A percentile compares a stretch with the other conserved stretches of the same genome.
phyloP scores from a whole-genome alignment of 1,140 invertebrate species.

The Himalopsyche phryganea region DNA sequence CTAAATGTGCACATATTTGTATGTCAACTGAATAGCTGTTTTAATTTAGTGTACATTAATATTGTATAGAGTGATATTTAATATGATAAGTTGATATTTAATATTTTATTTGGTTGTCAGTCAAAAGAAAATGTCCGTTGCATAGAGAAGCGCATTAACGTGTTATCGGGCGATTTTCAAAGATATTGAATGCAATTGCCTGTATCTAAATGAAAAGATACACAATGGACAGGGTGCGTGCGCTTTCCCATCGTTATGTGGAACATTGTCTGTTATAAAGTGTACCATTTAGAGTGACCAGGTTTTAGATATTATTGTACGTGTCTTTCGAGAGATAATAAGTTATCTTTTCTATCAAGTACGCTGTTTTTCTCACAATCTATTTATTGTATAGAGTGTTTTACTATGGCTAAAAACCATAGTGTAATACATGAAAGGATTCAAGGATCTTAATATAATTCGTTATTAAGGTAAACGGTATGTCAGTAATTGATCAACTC shows the following conservation, averaged over 20 bases:
- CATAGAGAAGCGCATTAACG: slow-evolving; percentile 3
- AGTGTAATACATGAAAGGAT: too few relatives aligned
- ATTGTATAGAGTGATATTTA: neutral
- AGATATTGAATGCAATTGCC: slow-evolving; percentile 26
- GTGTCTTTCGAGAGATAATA: too few relatives aligned
- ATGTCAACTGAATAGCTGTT: too few relatives aligned
- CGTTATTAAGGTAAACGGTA: too few relatives aligned
- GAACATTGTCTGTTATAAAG: slow-evolving; percentile 16
- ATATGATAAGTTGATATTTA: slow-evolving; percentile 8
- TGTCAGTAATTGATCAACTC: too few relatives aligned
- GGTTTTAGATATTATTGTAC: neutral
- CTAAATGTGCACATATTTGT: too few relatives aligned
- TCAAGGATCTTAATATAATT: too few relatives aligned
- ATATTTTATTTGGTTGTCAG: slow-evolving; percentile 16
- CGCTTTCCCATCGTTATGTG: slow-evolving; percentile 8
- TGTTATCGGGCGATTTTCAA: slow-evolving; percentile 15
- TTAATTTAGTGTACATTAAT: too few relatives aligned
- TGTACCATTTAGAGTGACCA: neutral
- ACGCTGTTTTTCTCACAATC: too few relatives aligned
- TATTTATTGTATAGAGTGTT: too few relatives aligned
- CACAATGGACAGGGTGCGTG: slow-evolving; percentile 9
- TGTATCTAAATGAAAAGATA: slow-evolving; percentile 9
- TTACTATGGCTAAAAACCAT: too few relatives aligned
- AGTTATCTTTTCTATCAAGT: too few relatives aligned
- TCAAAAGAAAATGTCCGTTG: slow-evolving; percentile 16